These are phyloP conservation scores for Tiliacea citrago DNA, from an alignment of 2,888 invertebrate species.

Conservation along the genomic window DNA sequence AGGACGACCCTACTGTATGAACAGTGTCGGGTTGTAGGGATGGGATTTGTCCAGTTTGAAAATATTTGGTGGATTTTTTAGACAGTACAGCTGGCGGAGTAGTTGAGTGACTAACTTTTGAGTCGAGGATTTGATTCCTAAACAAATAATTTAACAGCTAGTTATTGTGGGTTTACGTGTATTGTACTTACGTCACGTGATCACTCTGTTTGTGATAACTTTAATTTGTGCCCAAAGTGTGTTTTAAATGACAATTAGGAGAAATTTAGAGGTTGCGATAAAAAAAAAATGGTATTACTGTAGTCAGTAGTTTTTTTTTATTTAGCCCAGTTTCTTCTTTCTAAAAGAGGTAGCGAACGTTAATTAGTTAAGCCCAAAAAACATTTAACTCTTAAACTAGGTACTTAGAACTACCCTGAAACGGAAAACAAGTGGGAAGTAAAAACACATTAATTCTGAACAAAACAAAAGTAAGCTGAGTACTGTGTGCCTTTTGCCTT, in stretches of 20 bases:
- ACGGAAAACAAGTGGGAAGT: conserved; percentile 41
- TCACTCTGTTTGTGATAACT: background rate
- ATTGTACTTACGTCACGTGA: background rate
- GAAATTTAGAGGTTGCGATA: background rate
- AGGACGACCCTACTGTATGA: conserved; percentile 21
- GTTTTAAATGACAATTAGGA: background rate
- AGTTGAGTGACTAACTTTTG: background rate
- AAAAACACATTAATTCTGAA: conserved; percentile 46
- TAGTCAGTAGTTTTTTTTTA: background rate
- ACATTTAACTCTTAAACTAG: conserved; percentile 1
- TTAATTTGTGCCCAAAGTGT: background rate
- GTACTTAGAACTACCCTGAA: background rate
- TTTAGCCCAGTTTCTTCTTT: background rate
- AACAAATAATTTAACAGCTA: background rate
- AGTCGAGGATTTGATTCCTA: background rate
- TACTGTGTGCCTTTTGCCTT: conserved; percentile 47
- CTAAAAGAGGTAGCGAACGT: background rate
- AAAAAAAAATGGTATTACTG: background rate
- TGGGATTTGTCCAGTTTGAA: background rate
- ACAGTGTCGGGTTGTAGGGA: background rate
- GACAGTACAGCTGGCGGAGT: background rate
- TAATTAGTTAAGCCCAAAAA: background rate
- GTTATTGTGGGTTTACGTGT: background rate
- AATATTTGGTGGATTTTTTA: background rate
- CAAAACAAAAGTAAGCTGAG: conserved; percentile 43